Base-by-base conservation (phyloP, 2,888 invertebrate genomes). In the Brachyptera putata region DNA sequence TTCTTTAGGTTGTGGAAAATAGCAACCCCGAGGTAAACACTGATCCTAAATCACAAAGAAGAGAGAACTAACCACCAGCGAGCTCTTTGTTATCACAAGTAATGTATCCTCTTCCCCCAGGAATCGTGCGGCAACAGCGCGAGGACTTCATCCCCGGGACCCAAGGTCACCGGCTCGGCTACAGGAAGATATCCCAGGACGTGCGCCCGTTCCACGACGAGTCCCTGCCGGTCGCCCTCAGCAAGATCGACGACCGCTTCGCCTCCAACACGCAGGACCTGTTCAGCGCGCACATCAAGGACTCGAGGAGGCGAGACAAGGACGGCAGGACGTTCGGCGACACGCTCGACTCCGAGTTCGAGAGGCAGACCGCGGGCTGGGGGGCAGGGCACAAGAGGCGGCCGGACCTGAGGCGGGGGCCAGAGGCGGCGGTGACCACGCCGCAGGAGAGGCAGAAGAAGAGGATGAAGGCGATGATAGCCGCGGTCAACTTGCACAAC, bases 401-500 rank as follows among this genome's bases (percentile, higher is more conserved):
- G 73, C 2, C 30, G 30, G 30, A 30, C 5, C 7, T 30, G 30
- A 30, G 30, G 30, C 5, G 30, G 11, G 30, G 7, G 11, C 30
- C 30, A 30, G 30, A 43, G 5, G 4, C 21, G 16, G 16, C 7
- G n/a, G n/a, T 39, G 39, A 3, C 13, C 5, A 43, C 43, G 43
- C 43, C 3, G 67, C 64, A 73, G 56, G 75, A 66, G 73, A 68
- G 48, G 76, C 74, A n/a, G 76, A 72, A 26, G 75, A 72, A 4
- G 75, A 73, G 74, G 34, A 69, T 80, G 63, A 77, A 78, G 55
- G 76, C 78, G 21, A 78, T 80, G 66, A 78, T 84, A 64, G 83
- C 87, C n/a, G 79, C 84, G 61, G 84, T 89, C 67, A 90, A 91
- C 72, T 78, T 87, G 69, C 89, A 91, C 72, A 91, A 91, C 72